Evolutionary conservation across 2,797 vertebrate species (phyloP).

Genomic region (Danio albolineatus): DNA sequence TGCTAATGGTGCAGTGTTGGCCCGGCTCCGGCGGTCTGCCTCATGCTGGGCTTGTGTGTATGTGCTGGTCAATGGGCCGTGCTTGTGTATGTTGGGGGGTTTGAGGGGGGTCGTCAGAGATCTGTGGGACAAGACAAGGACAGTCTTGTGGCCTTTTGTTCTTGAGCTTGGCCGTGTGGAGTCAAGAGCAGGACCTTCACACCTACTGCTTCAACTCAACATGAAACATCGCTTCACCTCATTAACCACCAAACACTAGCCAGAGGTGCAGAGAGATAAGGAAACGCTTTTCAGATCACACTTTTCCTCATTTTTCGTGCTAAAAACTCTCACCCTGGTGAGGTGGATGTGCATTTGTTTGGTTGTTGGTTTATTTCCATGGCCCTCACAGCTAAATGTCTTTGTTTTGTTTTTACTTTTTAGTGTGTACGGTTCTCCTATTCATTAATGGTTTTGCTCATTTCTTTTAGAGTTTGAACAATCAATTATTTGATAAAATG

Average conservation of each 20-base stretch:
- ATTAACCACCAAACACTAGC: slow-evolving; percentile 51
- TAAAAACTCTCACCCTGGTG: neutral
- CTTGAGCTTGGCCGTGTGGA: slow-evolving; percentile 78
- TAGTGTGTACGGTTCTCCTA: neutral
- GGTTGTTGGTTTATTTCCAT: no score
- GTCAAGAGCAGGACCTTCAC: slow-evolving; percentile 70
- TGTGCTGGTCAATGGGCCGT: slow-evolving; percentile 46
- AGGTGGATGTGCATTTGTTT: neutral
- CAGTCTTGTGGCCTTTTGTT: slow-evolving; percentile 76
- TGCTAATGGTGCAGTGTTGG: slow-evolving; percentile 83
- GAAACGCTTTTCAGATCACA: neutral
- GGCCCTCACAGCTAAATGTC: no score
- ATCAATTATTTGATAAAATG: neutral
- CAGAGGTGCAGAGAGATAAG: slow-evolving; percentile 40
- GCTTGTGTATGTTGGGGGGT: slow-evolving; percentile 55
- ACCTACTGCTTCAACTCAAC: slow-evolving; percentile 71
- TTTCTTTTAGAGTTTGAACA: neutral
- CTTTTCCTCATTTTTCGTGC: neutral
- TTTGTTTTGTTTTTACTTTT: no score
- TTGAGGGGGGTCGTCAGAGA: slow-evolving; percentile 59
- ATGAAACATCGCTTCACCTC: slow-evolving; percentile 57
- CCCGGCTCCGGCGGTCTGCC: slow-evolving; percentile 86
- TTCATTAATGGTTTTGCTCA: neutral
- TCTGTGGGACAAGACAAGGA: slow-evolving; percentile 55
- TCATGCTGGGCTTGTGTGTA: slow-evolving; percentile 76